Percentiles rank a stretch among this genome's conserved stretches.
Conservation (phyloP, 2,113 vertebrate genomes). For the Eretmochelys imbricata region DNA sequence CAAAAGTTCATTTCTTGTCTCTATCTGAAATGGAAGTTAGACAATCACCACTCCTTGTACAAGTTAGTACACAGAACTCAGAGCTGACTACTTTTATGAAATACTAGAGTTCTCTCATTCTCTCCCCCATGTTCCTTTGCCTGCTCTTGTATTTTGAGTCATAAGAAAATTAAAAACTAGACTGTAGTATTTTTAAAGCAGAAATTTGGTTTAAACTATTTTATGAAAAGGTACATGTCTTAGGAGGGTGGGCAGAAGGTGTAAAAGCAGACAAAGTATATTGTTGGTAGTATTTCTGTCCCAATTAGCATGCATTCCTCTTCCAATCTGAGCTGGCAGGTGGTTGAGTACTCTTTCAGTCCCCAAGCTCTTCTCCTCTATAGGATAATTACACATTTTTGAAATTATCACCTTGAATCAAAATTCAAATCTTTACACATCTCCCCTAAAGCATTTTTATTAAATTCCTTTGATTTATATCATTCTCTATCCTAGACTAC, state of each 20-base stretch:
- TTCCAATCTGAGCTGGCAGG: not conserved
- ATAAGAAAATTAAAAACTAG: not conserved
- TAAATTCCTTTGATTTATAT: not conserved
- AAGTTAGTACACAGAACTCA: not conserved
- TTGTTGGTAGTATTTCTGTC: not conserved
- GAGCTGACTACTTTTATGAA: not conserved
- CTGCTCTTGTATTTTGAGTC: not conserved
- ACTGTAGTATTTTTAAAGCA: not conserved
- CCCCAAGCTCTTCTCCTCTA: not conserved
- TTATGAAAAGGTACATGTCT: not conserved
- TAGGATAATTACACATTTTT: fast-evolving
- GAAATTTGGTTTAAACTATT: not conserved
- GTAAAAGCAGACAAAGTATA: not conserved
- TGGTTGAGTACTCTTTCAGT: not conserved
- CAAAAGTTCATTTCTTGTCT: not conserved
- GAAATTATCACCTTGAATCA: not conserved
- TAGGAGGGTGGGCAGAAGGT: too few relatives aligned
- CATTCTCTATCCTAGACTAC: fast-evolving
- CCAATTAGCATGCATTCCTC: not conserved
- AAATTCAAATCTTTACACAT: not conserved
- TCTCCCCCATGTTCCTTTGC: not conserved
- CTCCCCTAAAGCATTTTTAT: not conserved
- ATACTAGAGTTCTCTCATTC: not conserved
- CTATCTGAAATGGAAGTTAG: not conserved
- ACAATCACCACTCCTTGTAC: not conserved